A percentile compares a stretch with the other conserved stretches of the same genome.
Evolutionary conservation across 2,797 vertebrate genomes (phyloP).

Genomic region (Channallabes apus): DNA sequence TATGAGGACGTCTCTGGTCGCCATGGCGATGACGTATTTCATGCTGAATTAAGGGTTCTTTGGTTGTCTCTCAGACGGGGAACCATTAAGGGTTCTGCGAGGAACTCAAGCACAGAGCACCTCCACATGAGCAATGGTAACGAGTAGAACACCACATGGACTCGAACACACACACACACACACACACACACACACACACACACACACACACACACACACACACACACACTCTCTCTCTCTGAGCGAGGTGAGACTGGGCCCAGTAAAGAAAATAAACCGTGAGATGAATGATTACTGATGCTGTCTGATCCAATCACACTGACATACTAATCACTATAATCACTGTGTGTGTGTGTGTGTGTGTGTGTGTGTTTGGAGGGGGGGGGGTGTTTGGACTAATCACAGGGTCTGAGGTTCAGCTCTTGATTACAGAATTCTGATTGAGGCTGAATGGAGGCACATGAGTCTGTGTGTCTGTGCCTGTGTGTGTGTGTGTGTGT

Average conservation of each 20-base stretch:
- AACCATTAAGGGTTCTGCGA: not conserved
- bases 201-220: no score
- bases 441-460: constrained; percentile 76
- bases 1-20: not conserved
- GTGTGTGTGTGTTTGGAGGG: constrained; percentile 10
- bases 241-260: constrained; percentile 2
- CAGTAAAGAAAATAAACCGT: constrained; percentile 1
- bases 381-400: not conserved
- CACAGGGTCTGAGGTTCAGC: constrained; percentile 55
- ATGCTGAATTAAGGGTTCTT: not conserved
- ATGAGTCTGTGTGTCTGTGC: constrained; percentile 69
- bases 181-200: constrained; percentile 1
- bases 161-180: not conserved
- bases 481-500: constrained; percentile 42
- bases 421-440: constrained; percentile 72
- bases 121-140: not conserved
- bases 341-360: constrained; percentile 41
- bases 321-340: constrained; percentile 72
- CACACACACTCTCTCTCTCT: no score
- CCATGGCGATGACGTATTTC: not conserved
- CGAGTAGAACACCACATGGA: not conserved
- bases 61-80: not conserved
- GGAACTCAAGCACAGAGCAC: not conserved
- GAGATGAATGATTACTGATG: constrained; percentile 13
- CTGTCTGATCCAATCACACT: constrained; percentile 61